phyloP scores from a whole-genome alignment of 2,888 invertebrate genomes.

The Abrostola triplasia region DNA sequence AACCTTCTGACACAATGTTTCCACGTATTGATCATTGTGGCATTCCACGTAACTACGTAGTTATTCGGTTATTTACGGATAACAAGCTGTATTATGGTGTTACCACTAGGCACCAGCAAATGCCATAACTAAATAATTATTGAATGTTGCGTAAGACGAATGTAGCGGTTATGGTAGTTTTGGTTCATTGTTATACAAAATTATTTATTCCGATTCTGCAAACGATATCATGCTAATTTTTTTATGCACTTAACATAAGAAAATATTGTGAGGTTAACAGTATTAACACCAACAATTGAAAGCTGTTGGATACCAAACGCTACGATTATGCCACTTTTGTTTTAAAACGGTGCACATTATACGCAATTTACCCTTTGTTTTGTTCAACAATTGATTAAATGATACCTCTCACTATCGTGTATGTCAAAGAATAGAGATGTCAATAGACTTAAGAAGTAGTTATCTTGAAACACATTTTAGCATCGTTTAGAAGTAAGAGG shows the following conservation, averaged over 20 bases:
- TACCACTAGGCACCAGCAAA: slow-evolving; percentile 18
- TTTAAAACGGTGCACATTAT: slow-evolving; percentile 25
- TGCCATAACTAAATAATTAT: slow-evolving; percentile 39
- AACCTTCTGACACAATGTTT: slow-evolving; percentile 65
- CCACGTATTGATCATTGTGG: slow-evolving; percentile 57
- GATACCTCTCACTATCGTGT: too few relatives aligned
- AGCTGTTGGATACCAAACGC: slow-evolving; percentile 13
- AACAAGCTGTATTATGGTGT: slow-evolving; percentile 36
- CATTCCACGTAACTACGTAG: slow-evolving; percentile 36
- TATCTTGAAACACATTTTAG: too few relatives aligned
- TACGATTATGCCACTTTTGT: slow-evolving; percentile 45
- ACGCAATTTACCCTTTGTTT: too few relatives aligned
- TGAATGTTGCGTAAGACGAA: slow-evolving; percentile 34
- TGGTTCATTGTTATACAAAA: not conserved
- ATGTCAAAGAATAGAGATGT: too few relatives aligned
- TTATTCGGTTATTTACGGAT: slow-evolving; percentile 30
- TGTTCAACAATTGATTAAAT: too few relatives aligned
- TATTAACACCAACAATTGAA: too few relatives aligned
- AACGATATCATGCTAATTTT: not conserved
- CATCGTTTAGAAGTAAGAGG: too few relatives aligned
- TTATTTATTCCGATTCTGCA: not conserved
- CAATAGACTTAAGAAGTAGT: too few relatives aligned
- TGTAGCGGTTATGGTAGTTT: not conserved
- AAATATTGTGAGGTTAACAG: not conserved
- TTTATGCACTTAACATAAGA: not conserved